Percentiles rank a stretch among this genome's conserved stretches.
These are phyloP conservation scores for Camptogramma bilineatum DNA, from an alignment of 2,888 invertebrate genomes.

Conservation along the genomic window DNA sequence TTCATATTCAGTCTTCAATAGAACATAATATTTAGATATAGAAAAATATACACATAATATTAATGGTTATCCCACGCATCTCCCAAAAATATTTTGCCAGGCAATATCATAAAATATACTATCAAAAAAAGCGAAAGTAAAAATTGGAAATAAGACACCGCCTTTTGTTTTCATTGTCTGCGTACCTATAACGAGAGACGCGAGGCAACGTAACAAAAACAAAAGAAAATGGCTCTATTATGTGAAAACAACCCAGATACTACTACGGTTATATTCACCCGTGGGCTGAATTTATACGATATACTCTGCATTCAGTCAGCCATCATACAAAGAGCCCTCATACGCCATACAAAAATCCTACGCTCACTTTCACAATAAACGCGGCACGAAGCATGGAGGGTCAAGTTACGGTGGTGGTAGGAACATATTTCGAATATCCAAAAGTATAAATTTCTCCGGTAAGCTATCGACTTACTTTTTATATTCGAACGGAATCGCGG, in stretches of 20 bases:
- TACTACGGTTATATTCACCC: conserved; percentile 82
- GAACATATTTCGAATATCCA: conserved; percentile 84
- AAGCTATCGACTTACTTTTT: conserved; percentile 86
- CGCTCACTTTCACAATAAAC: conserved; percentile 4
- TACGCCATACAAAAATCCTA: conserved; percentile 42
- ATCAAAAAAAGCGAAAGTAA: conserved; percentile 65
- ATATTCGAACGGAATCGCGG: conserved; percentile 79
- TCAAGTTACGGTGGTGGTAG: conserved; percentile 55
- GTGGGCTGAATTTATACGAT: conserved; percentile 84
- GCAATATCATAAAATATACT: conserved; percentile 60
- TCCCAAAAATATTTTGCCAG: conserved; percentile 49
- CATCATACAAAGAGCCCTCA: conserved; percentile 59
- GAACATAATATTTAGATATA: no score
- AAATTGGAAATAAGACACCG: conserved; percentile 77
- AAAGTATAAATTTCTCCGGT: conserved; percentile 83
- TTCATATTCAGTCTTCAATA: no score
- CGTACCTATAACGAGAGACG: conserved; percentile 79
- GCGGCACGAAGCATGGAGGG: conserved; percentile 39
- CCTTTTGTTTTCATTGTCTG: conserved; percentile 82
- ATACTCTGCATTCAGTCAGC: conserved; percentile 74
- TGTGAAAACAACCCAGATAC: conserved; percentile 84
- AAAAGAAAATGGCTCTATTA: conserved; percentile 85
- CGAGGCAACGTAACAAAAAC: conserved; percentile 80
- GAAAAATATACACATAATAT: not conserved
- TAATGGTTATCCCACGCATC: conserved; percentile 2